Evolutionary conservation across 2,113 vertebrate species (phyloP), one percentile per base, ranked within the genome.

Genomic region (Brachypodius melanocephalos): DNA sequence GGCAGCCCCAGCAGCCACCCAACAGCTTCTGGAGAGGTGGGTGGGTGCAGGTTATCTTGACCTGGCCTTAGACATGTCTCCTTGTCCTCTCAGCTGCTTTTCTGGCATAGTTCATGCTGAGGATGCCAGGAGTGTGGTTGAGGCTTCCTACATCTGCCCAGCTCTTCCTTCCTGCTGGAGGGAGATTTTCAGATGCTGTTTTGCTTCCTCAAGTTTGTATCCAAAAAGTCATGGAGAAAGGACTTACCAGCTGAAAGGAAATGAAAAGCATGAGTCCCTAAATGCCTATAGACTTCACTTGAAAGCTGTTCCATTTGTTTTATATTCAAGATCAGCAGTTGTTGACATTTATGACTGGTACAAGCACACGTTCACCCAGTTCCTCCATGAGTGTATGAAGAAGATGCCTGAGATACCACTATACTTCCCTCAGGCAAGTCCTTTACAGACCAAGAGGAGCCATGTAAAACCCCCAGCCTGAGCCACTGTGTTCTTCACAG

Each of bases 121-220:
- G 89, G 40, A 61, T 88, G 52, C 52, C 80, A 89, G 65, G 62
- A 95, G 57, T 25, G 49, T 85, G 87, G 58, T 7, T 85, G 72
- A 91, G 78, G 42, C 59, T 85, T 90, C 81, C 55, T 40, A 55
- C 0, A 1, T 51, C 62, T 79, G 20, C 67, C 51, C 42, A 58
- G 5, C 34, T 88, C 81, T 88, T 91, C 58, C 74, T 93, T 72
- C 54, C 54, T 88, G 45, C 49, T n/a, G 62, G 46, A 0, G 0
- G 49, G 78, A 80, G 82, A 69, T 88, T 85, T 89, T 63, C 51
- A 73, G 67, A 66, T 88, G 72, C 59, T 88, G 68, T 63, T 94
- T 91, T 74, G 38, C 63, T 83, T 91, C 84, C n/a, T 81, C 58
- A 58, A 75, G 62, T 82, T 93, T 14, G 2, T 76, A 51, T 76